Evolutionary conservation across 2,797 vertebrate genomes (phyloP), one percentile per base, ranked within the genome.

Genomic region (Anguilla obscura): DNA sequence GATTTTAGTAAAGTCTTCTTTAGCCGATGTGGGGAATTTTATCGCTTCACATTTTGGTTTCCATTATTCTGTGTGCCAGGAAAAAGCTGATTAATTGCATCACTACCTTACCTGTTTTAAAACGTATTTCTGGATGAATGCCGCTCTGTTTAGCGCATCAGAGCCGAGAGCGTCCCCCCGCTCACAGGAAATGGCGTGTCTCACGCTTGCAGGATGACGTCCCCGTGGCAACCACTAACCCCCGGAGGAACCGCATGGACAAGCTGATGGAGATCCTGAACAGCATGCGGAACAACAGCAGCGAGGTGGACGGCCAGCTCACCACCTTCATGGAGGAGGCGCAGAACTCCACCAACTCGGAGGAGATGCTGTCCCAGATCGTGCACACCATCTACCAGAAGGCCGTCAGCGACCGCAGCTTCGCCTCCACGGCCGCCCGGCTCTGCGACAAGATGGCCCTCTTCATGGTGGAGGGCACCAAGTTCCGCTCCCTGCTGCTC

Each of bases 381-480:
- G 98, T 99, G 54, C 93, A 95, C 88, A 96, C 98, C 86, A 98
- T 99, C 94, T 99, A 99, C 91, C 94, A 95, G 93, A 99, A 97
- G 93, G 98, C 98, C 0, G 96, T 98, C 93, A 97, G 96, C 0
- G 98, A 99, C 94, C 95, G 98, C 85, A 99, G 98, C 94, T 99
- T 99, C 12, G 98, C 98, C 21, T 96, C 97, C 92, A 99, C 97
- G 0, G 98, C 98, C 0, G 98, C 98, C 90, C 98, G 96, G 92
- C 97, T 99, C 74, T 99, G 98, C 0, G 97, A 99, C 95, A 99
- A 97, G 95, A 99, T 99, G 98, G 98, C 98, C 0, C 96, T 98
- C 69, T 99, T 99, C 94, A 99, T 99, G 97, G 98, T 99, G 92
- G 97, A 99, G 92, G 98, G 98, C 87, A 99, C 98, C 93, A 99